phyloP scores from a whole-genome alignment of 2,888 invertebrate genomes.

The Thyatira batis region DNA sequence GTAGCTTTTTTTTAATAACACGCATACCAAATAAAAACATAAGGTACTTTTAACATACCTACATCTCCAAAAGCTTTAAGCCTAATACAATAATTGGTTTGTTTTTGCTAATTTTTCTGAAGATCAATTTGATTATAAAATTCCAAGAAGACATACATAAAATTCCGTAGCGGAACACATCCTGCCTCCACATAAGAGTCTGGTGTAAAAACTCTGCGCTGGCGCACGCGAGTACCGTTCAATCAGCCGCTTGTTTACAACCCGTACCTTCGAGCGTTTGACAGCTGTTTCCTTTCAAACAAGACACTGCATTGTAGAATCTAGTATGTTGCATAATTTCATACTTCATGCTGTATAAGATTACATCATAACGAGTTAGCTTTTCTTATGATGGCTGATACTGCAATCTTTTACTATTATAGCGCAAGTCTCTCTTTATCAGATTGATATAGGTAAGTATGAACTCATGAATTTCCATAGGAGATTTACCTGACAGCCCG shows the following conservation, averaged over 20 bases:
- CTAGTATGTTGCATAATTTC: background rate
- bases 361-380: background rate
- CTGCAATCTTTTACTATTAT: background rate
- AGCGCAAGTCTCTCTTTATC: no score
- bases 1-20: no score
- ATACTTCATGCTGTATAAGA: background rate
- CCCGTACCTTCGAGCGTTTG: conserved; percentile 38
- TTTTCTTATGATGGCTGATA: background rate
- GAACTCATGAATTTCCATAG: no score
- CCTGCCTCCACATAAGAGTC: conserved; percentile 20
- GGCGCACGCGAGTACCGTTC: conserved; percentile 17
- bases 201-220: conserved; percentile 31
- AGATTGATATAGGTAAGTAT: no score
- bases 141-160: conserved; percentile 19
- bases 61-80: no score
- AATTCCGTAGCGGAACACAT: conserved; percentile 23
- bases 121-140: conserved; percentile 6
- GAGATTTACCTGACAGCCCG: no score
- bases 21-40: no score
- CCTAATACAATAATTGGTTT: no score
- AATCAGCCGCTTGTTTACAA: conserved; percentile 33
- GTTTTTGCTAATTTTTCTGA: conserved; percentile 2
- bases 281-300: conserved; percentile 54
- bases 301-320: conserved; percentile 15
- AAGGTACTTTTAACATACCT: no score